Conservation (phyloP, 2,797 vertebrate species). For the Pantherophis alleghaniensis region DNA sequence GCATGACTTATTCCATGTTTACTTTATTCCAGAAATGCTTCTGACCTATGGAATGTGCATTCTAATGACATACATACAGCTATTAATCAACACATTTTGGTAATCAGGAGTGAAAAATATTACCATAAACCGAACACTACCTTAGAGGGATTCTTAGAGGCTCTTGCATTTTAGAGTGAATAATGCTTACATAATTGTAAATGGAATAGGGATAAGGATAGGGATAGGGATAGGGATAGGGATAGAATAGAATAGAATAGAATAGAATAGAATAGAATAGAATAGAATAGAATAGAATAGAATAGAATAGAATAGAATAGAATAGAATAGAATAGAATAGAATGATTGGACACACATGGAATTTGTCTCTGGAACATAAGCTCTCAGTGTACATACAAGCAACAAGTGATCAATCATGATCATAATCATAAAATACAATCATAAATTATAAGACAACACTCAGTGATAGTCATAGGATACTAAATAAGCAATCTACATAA, state of each 20-base stretch:
- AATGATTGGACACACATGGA: not conserved
- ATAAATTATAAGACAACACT: too few relatives aligned
- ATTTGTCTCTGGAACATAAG: not conserved
- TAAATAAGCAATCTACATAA: not conserved
- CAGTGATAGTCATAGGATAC: too few relatives aligned
- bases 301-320: too few relatives aligned
- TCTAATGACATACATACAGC: constrained; percentile 71
- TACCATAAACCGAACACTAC: constrained; percentile 66
- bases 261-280: too few relatives aligned
- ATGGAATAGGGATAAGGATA: not conserved
- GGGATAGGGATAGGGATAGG: too few relatives aligned
- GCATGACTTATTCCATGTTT: constrained; percentile 69
- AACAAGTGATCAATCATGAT: not conserved
- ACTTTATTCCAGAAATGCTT: constrained; percentile 65
- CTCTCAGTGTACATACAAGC: not conserved
- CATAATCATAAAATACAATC: not conserved
- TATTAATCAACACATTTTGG: constrained; percentile 77
- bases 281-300: not conserved
- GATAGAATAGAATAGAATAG: too few relatives aligned
- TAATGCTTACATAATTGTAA: constrained; percentile 65
- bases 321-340: not conserved
- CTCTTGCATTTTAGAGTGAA: constrained; percentile 64
- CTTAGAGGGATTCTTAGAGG: constrained; percentile 42
- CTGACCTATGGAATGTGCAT: constrained; percentile 70
- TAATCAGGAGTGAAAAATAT: constrained; percentile 77